Evolutionary conservation across 1,140 invertebrate genomes (phyloP), one percentile per base, ranked within the genome.

Genomic region (Procambarus virginalis): DNA sequence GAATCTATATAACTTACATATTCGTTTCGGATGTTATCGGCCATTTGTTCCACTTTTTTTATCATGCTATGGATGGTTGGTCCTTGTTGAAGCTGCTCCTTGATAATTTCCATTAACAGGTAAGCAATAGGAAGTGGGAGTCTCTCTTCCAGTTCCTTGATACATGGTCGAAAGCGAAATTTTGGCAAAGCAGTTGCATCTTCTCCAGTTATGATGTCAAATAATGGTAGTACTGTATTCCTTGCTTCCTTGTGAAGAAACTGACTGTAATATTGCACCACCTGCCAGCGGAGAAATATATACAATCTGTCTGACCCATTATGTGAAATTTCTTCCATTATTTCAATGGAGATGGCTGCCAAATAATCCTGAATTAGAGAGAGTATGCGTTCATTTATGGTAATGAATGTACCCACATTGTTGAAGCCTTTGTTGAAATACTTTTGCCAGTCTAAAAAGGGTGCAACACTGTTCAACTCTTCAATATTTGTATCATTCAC

Each of bases 381-480:
- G 9, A 89, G 68, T 51, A 89, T 70, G 20, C 80, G 64, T 64
- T 89, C 86, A 49, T 75, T n/a, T 20, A 8, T 14, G 12, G 45
- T 58, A 8, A 89, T 75, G 45, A 82, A 81, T 51, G 55, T 46
- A 9, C 86, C 86, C 17, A 82, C 64, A 14, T 45, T 81, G 55
- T 89, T 89, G 49, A 89, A 83, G n/a, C 17, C 86, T 20, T 49
- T 58, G 46, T 89, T 89, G 64, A 89, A 89, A 34, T 82, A 89
- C 5, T 20, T 81, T 1, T 89, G 86, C 86, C 86, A 89, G n/a
- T 82, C 64, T 81, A 89, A 75, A 58, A 89, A 76, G 6, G 86
- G 86, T 4, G 86, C 86, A 45, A 89, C 3, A 0, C n/a, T 34
- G 3, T 89, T 55, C 22, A 89, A 51, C 34, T 82, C 68, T 34